Base-by-base conservation (phyloP, 2,888 invertebrate species). In the Rhagium mordax region DNA sequence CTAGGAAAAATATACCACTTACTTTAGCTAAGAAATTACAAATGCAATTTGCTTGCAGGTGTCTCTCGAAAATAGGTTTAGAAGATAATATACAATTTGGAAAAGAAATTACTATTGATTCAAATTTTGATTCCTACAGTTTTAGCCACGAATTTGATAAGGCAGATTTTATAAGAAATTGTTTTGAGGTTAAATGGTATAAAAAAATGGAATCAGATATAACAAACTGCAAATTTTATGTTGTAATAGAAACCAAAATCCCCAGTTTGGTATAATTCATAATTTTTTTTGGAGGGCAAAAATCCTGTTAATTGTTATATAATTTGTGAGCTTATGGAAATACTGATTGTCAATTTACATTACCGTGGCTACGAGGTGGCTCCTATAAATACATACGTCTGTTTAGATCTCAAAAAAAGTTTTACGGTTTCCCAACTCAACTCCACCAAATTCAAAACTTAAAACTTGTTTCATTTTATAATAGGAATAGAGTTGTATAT, bases 1-100 rank as follows among this genome's bases (percentile, higher is more conserved):
- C 60, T 47, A 21, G 73, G 8, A 75, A 74, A 74, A 75, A 74
- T 71, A 47, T 74, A 21, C 70, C 75, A 24, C 51, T 74, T 13
- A 69, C 74, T 48, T 20, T 69, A n/a, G 67, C 72, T 69, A 73
- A 65, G 20, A 55, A 62, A 57, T 21, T 61, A 24, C 71, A 72
- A 57, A 27, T 77, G 41, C 41, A 67, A 61, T 74, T 74, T 59
- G 62, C 66, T 47, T 70, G 65, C 48, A 67, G 64, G 33, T 62
- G 62, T 59, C 27, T 73, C 47, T 64, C 70, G n/a, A 55, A 66
- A 66, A 70, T 57, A 51, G 73, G 73, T 60, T 70, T 73, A 15
- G 60, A 73, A 4, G 60, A 73, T 48, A 55, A 49, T 57, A 33
- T 65, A 48, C 16, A 64, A 3, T 65, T 70, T 64, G 59, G 73